phyloP scores from a whole-genome alignment of 2,888 invertebrate species.

The Hypercompe scribonia region DNA sequence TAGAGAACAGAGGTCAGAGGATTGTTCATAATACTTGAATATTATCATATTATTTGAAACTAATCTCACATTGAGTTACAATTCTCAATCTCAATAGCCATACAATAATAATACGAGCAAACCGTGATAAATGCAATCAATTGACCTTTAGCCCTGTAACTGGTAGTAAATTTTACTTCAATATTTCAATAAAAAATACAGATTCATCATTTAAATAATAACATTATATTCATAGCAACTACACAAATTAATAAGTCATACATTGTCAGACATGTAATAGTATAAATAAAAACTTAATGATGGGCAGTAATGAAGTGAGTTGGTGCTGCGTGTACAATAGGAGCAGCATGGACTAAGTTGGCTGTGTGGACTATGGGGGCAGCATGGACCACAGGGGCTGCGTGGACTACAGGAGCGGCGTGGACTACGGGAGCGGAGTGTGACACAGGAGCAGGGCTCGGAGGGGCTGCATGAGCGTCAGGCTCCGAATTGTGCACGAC shows the following conservation, averaged over 20 bases:
- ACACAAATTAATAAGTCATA: conserved; percentile 52
- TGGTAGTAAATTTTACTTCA: background rate
- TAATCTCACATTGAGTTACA: too few relatives aligned
- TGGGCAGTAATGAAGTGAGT: conserved; percentile 64
- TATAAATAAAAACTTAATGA: conserved; percentile 59
- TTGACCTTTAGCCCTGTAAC: too few relatives aligned
- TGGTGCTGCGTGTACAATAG: conserved; percentile 53
- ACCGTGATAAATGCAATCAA: too few relatives aligned
- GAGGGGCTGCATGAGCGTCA: conserved; percentile 66
- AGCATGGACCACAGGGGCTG: conserved; percentile 45
- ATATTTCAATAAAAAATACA: background rate
- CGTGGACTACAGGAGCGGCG: conserved; percentile 51
- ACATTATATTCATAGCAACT: conserved; percentile 60
- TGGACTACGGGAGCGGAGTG: conserved; percentile 57
- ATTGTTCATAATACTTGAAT: background rate
- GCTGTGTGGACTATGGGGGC: conserved; percentile 41
- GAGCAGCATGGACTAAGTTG: conserved; percentile 41
- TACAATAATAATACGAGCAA: too few relatives aligned
- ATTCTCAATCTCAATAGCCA: too few relatives aligned
- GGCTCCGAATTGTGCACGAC: conserved; percentile 79
- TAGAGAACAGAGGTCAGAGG: background rate
- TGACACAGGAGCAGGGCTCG: conserved; percentile 52
- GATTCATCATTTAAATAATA: conserved; percentile 56
- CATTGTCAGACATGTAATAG: conserved; percentile 29
- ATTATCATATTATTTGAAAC: background rate